A percentile compares a stretch with the other conserved stretches of the same genome.
phyloP scores from a whole-genome alignment of 2,113 vertebrate genomes.

The Psittacus erithacus region DNA sequence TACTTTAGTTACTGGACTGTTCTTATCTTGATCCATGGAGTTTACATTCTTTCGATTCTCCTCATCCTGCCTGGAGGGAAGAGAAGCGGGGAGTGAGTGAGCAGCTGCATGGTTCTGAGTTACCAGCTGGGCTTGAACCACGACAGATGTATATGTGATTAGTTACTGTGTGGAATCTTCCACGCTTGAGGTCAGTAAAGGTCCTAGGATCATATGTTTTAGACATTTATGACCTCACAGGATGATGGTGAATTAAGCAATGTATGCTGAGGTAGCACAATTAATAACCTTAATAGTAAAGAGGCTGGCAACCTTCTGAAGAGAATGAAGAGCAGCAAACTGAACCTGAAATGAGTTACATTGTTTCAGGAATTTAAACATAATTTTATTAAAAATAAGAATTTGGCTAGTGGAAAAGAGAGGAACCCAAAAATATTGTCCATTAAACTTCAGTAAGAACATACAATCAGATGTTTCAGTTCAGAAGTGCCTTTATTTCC shows the following conservation, averaged over 20 bases:
- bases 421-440: not conserved
- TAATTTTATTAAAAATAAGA: constrained; percentile 13
- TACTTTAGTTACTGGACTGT: not conserved
- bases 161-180: not conserved
- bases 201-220: not conserved
- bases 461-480: constrained; percentile 37
- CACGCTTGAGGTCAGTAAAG: not conserved
- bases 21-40: not conserved
- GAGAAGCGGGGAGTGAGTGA: not conserved
- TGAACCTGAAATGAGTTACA: not conserved
- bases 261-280: not conserved
- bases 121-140: not conserved
- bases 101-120: not conserved
- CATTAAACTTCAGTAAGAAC: not conserved
- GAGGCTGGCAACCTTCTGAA: not conserved
- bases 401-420: not conserved
- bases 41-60: not conserved
- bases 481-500: constrained; percentile 49
- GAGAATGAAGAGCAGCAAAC: not conserved
- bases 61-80: not conserved
- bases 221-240: not conserved
- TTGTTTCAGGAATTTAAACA: constrained; percentile 18
- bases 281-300: not conserved
- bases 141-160: accelerated
- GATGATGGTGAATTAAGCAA: not conserved